Evolutionary conservation across 2,888 invertebrate species (phyloP).

Genomic region (Macrosiphum euphorbiae): DNA sequence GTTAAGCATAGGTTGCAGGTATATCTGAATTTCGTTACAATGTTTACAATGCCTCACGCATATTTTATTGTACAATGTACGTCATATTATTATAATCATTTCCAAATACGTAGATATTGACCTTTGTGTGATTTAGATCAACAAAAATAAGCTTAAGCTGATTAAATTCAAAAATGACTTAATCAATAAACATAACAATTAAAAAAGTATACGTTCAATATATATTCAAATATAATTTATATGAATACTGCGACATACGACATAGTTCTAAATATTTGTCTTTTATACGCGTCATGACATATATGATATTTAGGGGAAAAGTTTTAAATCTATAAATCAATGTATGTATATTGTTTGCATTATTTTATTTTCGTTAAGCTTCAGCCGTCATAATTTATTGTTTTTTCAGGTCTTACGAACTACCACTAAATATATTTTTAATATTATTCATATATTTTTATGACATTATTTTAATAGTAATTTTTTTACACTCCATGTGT

Average conservation of each 20-base stretch:
- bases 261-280: neutral
- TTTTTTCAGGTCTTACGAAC: neutral
- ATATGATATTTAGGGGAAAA: neutral
- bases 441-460: slow-evolving; percentile 1
- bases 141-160: neutral
- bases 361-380: neutral
- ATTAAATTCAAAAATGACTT: neutral
- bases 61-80: neutral
- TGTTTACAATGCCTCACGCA: neutral
- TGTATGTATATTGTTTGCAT: neutral
- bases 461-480: neutral
- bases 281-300: neutral
- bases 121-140: neutral
- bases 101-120: neutral
- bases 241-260: neutral
- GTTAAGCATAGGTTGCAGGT: neutral
- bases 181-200: neutral
- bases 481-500: neutral
- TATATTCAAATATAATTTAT: neutral
- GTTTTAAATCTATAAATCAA: neutral
- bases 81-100: neutral
- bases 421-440: neutral
- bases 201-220: neutral
- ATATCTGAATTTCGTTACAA: neutral
- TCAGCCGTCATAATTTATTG: neutral